Evolutionary conservation across 2,888 invertebrate species (phyloP), one percentile per base, ranked within the genome.

Genomic region (Lumbricus terrestris): DNA sequence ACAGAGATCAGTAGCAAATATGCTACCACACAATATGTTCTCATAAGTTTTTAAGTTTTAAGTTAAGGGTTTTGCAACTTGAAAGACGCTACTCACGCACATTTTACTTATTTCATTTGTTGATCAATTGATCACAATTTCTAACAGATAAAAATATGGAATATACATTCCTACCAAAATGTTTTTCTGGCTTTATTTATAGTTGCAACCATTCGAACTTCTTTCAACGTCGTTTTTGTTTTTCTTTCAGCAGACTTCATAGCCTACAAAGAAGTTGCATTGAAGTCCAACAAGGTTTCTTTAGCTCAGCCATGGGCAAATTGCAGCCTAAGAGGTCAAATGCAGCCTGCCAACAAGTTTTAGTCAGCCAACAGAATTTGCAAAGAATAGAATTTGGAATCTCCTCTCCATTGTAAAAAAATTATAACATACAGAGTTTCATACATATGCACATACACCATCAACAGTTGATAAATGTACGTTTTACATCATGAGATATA

Each of bases 191-290:
- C 97, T 95, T 99, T 99, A 92, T 97, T 97, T 92, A 99, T 99
- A 93, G 96, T 97, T 90, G 98, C 97, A 93, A 98, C 97, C 0
- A 97, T 97, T 94, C 98, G 97, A 0, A 97, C 98, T 94, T 99
- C 98, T 94, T 98, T 98, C 40, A 99, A 95, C 0, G 97, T 97
- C 95, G 98, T 97, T 94, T 98, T 97, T 0, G 98, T 98, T 95
- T 98, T 98, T 93, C 96, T 97, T 94, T 99, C 98, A 0, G 99
- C 99, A 85, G 98, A 98, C 95, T 99, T 99, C 23, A 99, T 96
- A 11, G 99, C 99, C 95, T 95, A 92, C 13, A 90, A 35, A 90
- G 34, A 47, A 69, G n/a, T 40, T 35, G 88, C 88, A 88, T 20
- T 38, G 29, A 33, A 38, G 16, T 47, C 40, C 18, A 42, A 34